Evolutionary conservation across 2,113 vertebrate genomes (phyloP).

Genomic region (Suncus etruscus): DNA sequence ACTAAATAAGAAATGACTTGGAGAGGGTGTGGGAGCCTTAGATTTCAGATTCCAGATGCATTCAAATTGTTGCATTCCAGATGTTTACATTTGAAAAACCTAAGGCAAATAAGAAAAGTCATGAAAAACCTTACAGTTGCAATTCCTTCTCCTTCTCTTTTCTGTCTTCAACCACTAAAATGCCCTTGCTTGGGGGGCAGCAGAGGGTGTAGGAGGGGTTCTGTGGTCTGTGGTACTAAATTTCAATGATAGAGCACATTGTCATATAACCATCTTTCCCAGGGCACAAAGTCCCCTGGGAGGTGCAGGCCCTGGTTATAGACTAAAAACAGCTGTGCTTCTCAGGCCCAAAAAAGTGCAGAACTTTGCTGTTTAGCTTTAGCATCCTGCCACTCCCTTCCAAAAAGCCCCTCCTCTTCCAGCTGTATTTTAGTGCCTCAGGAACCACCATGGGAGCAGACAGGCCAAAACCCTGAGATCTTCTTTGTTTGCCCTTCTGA

Average conservation of each 20-base stretch:
- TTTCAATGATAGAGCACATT: background rate
- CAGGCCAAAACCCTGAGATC: background rate
- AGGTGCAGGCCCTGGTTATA: background rate
- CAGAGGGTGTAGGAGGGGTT: background rate
- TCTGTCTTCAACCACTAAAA: background rate
- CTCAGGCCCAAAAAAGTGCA: background rate
- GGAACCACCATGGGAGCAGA: too few relatives aligned
- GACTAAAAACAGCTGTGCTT: background rate
- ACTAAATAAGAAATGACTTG: background rate
- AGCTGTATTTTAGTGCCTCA: too few relatives aligned
- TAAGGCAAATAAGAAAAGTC: constrained; percentile 12
- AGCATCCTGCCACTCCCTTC: background rate
- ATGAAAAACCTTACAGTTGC: constrained; percentile 7
- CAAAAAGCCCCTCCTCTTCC: background rate
- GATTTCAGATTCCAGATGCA: background rate
- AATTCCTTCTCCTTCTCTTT: background rate
- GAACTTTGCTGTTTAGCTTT: background rate
- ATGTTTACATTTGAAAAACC: background rate
- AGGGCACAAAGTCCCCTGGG: background rate
- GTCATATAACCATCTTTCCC: background rate
- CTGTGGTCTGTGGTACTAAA: background rate
- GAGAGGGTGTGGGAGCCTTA: background rate
- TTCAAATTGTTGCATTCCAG: background rate
- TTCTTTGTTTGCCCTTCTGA: background rate
- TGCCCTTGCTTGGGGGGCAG: background rate